These are phyloP conservation scores for Drosophila testacea DNA, from an alignment of 2,888 invertebrate species.

Conservation along the genomic window DNA sequence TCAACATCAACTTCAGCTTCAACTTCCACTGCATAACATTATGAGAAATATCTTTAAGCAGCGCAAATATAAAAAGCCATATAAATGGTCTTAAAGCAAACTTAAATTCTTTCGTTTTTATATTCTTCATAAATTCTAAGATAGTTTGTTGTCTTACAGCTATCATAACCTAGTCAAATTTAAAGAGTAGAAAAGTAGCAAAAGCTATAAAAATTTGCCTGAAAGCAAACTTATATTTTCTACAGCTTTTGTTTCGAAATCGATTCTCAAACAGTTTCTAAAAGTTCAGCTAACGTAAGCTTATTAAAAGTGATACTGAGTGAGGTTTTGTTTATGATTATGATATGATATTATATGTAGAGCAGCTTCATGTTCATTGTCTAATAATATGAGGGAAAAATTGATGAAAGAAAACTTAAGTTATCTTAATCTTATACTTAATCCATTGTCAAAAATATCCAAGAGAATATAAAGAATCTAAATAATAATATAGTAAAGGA, in stretches of 20 bases:
- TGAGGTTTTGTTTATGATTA: too few species aligned
- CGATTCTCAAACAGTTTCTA: background rate
- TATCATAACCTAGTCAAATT: background rate
- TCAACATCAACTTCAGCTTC: background rate
- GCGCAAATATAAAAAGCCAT: background rate
- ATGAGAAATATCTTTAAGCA: background rate
- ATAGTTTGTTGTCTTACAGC: too few species aligned
- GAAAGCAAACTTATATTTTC: background rate
- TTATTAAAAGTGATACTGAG: background rate
- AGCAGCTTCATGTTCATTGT: too few species aligned
- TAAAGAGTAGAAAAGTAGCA: background rate
- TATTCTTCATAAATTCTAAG: background rate
- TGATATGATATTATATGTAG: too few species aligned
- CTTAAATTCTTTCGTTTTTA: background rate
- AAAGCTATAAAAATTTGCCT: background rate
- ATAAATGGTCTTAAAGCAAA: conserved; percentile 3
- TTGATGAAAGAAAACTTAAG: too few species aligned
- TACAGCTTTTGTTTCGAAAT: background rate
- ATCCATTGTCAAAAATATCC: too few species aligned
- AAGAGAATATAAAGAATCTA: too few species aligned
- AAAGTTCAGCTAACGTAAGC: background rate
- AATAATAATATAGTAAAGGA: too few species aligned
- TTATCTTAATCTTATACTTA: too few species aligned
- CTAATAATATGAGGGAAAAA: too few species aligned
- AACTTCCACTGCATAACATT: conserved; percentile 2